Evolutionary conservation across 2,113 vertebrate genomes (phyloP), one percentile per base, ranked within the genome.

Genomic region (Channa maculata): DNA sequence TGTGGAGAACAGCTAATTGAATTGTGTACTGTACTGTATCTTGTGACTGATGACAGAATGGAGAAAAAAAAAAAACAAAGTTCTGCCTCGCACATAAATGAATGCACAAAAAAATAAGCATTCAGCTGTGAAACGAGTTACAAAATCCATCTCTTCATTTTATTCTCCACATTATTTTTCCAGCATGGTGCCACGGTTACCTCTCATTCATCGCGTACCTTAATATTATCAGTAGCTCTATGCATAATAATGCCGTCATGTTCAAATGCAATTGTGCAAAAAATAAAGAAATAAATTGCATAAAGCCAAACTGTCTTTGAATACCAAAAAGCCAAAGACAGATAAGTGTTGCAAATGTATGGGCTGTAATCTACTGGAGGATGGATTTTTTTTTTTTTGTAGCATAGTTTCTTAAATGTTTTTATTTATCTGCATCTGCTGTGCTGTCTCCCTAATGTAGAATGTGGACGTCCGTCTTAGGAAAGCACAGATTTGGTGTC

Each of bases 141-240:
- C 3, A n/a, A n/a, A 52, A 37, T 51, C 15, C 13, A 65, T 59
- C 38, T 50, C 14, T 51, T 52, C 11, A 38, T 44, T 43, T 24
- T 24, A 24, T 24, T 24, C 37, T 44, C 49, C 45, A 3, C 45
- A 48, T 75, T 70, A 49, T 70, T 66, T 61, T 6, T n/a, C 64
- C 57, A 2, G 3, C 50, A 62, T 6, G 24, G 24, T 24, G 24
- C 24, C 24, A 24, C 24, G 24, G 24, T 24, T 24, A 15, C 11
- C 51, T 36, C 7, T 51, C 11, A 51, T 6, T 36, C 37, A 51
- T 12, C 6, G 5, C 39, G 12, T 34, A 10, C 11, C 6, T 24
- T 15, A 67, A 64, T 62, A 49, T 61, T 15, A 34, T 39, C n/a
- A 36, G 36, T 36, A 15, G 51, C 44, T 67, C 39, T 24, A 24